These are phyloP conservation scores for Parazoanthus darwini DNA, from an alignment of 92 coral and sea anemone species.

Conservation along the genomic window DNA sequence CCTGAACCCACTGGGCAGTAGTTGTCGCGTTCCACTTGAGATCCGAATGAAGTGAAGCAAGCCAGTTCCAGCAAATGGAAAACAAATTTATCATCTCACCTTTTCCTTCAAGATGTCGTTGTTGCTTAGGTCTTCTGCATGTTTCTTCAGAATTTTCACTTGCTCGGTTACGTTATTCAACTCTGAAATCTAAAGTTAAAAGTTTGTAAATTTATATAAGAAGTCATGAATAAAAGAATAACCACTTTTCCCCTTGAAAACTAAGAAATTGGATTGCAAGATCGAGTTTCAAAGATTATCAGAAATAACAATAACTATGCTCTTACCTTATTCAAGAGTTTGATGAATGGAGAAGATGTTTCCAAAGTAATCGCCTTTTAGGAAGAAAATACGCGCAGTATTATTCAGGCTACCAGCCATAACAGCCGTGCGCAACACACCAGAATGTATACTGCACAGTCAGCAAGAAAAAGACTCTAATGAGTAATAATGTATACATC, in stretches of 20 bases:
- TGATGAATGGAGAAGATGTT: conserved; percentile 55
- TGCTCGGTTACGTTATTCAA: conserved; percentile 52
- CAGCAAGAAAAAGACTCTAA: no score
- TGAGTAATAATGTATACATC: background rate
- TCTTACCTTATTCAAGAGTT: conserved; percentile 66
- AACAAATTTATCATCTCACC: conserved; percentile 32
- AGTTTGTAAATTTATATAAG: background rate
- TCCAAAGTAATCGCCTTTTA: conserved; percentile 32
- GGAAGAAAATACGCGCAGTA: background rate
- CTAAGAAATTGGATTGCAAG: no score
- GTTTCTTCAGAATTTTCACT: conserved; percentile 50
- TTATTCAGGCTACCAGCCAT: no score
- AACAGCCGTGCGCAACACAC: no score
- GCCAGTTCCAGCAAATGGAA: background rate
- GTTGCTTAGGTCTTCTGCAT: conserved; percentile 36
- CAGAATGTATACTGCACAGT: no score
- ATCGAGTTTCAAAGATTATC: background rate
- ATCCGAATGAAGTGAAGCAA: background rate
- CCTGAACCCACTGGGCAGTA: no score
- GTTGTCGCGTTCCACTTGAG: background rate
- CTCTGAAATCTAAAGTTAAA: conserved; percentile 46
- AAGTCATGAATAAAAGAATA: no score
- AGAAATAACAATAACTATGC: background rate
- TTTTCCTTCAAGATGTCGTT: conserved; percentile 47
- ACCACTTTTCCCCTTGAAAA: no score